Evolutionary conservation across 2,888 invertebrate genomes (phyloP).

Genomic region (Drosophila niveifrons): DNA sequence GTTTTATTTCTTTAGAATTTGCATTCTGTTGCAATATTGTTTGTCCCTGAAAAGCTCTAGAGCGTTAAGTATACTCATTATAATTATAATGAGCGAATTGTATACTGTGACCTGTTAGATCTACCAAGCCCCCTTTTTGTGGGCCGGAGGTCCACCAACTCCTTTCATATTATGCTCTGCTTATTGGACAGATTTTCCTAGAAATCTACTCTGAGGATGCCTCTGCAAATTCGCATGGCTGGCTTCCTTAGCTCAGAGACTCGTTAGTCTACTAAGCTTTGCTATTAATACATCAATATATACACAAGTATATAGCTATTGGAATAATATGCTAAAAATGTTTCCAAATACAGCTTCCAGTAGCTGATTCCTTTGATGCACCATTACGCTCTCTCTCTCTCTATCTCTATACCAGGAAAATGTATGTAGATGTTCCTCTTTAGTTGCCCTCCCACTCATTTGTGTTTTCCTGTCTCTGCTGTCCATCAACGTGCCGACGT

Average conservation of each 20-base stretch:
- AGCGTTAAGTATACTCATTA: constrained; percentile 27
- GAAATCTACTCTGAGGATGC: constrained; percentile 4
- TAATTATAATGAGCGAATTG: constrained; percentile 26
- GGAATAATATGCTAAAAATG: background rate
- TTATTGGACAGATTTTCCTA: constrained; percentile 1
- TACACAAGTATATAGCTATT: background rate
- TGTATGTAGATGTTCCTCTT: constrained; percentile 3
- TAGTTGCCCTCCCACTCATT: constrained; percentile 2
- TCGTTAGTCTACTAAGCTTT: background rate
- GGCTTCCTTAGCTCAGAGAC: background rate
- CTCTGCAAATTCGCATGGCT: background rate
- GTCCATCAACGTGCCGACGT: constrained; percentile 4
- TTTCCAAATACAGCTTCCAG: background rate
- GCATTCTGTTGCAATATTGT: constrained; percentile 25
- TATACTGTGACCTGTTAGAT: constrained; percentile 24
- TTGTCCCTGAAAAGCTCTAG: constrained; percentile 22
- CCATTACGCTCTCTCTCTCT: constrained; percentile 1
- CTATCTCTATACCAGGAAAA: background rate
- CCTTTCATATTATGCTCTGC: background rate
- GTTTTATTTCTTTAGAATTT: constrained; percentile 26
- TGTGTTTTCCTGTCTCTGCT: constrained; percentile 8
- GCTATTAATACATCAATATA: background rate
- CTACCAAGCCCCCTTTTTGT: background rate
- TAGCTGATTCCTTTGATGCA: background rate
- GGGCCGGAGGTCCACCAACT: background rate